Evolutionary conservation across 2,888 invertebrate species (phyloP), one percentile per base, ranked within the genome.

Genomic region (Tenodera sinensis): DNA sequence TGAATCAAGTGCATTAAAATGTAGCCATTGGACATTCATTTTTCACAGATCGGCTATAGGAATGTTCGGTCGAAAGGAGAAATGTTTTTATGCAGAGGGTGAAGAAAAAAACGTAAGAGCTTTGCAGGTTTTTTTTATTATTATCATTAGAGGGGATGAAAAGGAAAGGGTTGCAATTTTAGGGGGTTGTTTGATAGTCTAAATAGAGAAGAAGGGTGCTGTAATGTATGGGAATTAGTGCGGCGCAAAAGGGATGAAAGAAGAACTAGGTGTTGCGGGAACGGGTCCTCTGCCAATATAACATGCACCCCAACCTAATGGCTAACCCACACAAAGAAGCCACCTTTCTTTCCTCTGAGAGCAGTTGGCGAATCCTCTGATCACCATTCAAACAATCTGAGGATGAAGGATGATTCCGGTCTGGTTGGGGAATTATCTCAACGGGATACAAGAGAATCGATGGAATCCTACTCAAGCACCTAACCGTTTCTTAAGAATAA

Each of bases 141-240:
- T 25, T 87, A 82, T 27, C 54, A 71, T 71, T 28, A 71, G 86
- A 34, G 87, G 87, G 87, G 14, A 82, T 87, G 82, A 87, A 87
- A 87, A 81, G 86, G 87, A 82, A 87, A n/a, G 87, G 87, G 87
- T 81, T 87, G 34, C 28, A 87, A 87, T 87, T 87, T 87, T 87
- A 87, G 87, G 83, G 87, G 87, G 82, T 87, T 87, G 87, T 87
- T 83, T 81, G 87, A 87, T 87, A 87, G 87, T 87, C 87, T 87
- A 87, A 87, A 87, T 87, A 87, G 83, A 87, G 83, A 42, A 87
- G 87, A 42, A 87, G 87, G 87, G 87, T 34, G 81, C 87, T 87
- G 87, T 87, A 87, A 87, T 87, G 87, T 87, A 87, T 87, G 87
- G 87, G 87, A 87, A 87, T 87, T 87, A 87, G 87, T 87, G 34